These are phyloP conservation scores for Turritopsis rubra DNA, from an alignment of 30 jellyfish, hydroid and myxozoan genomes.

Conservation along the genomic window DNA sequence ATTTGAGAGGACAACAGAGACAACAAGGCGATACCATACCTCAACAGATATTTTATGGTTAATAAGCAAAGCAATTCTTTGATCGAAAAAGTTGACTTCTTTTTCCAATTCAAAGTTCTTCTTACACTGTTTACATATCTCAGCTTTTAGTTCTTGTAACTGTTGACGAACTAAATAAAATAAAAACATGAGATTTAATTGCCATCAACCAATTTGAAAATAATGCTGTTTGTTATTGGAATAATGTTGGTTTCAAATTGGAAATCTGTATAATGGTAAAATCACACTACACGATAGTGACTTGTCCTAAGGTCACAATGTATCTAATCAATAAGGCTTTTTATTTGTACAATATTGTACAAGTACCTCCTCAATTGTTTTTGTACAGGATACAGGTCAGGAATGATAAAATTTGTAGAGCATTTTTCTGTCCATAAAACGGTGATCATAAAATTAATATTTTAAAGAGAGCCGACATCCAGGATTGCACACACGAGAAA, in stretches of 20 bases:
- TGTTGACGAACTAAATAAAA: conserved; percentile 62
- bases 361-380: too few relatives aligned
- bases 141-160: conserved; percentile 61
- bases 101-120: conserved; percentile 86
- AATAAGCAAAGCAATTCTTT: conserved; percentile 76
- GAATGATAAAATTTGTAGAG: neutral
- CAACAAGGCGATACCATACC: conserved; percentile 24
- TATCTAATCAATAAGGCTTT: too few relatives aligned
- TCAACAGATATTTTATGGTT: conserved; percentile 86
- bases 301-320: too few relatives aligned
- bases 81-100: conserved; percentile 89
- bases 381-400: too few relatives aligned
- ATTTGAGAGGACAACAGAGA: neutral
- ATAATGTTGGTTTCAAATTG: too few relatives aligned
- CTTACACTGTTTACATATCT: conserved; percentile 78
- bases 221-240: too few relatives aligned
- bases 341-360: too few relatives aligned
- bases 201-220: neutral
- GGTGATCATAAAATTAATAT: neutral
- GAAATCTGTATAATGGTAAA: too few relatives aligned
- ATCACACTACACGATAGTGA: too few relatives aligned
- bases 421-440: neutral
- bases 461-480: neutral
- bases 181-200: neutral
- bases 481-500: neutral